Percentiles rank a stretch among this genome's conserved stretches.
These are phyloP conservation scores for Apocheima hispidaria DNA, from an alignment of 2,888 invertebrate genomes.

Conservation along the genomic window DNA sequence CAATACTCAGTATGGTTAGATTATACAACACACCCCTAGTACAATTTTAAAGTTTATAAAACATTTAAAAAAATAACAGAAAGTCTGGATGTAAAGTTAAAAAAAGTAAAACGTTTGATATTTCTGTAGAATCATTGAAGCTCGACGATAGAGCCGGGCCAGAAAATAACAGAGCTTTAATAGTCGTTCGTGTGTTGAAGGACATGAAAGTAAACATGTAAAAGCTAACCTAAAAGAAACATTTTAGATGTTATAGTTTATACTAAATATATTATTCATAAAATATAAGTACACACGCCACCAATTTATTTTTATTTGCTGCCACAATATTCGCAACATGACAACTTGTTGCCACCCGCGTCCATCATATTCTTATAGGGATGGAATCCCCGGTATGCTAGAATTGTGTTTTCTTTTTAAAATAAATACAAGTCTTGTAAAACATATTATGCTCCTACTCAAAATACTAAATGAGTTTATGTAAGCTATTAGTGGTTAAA, in stretches of 20 bases:
- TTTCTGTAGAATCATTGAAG: neutral
- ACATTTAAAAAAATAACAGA: too few relatives aligned
- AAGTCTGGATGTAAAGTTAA: too few relatives aligned
- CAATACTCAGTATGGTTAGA: too few relatives aligned
- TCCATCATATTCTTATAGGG: conserved; percentile 34
- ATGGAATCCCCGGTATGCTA: conserved; percentile 35
- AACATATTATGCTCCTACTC: neutral
- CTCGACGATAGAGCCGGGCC: neutral
- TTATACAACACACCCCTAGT: too few relatives aligned
- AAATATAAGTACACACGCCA: conserved; percentile 25
- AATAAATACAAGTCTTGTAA: conserved; percentile 17
- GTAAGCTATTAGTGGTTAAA: too few relatives aligned
- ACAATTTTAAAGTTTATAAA: too few relatives aligned
- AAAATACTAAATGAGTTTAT: too few relatives aligned
- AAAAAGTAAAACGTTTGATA: neutral
- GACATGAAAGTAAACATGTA: neutral
- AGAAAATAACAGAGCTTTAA: neutral
- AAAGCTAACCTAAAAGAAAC: too few relatives aligned
- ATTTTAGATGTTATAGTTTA: too few relatives aligned
- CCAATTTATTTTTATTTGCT: conserved; percentile 42
- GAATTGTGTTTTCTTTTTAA: conserved; percentile 12
- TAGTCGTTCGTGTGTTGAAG: neutral
- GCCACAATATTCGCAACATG: conserved; percentile 36
- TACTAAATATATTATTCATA: neutral
- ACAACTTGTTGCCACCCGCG: conserved; percentile 56